phyloP scores from a whole-genome alignment of 2,113 vertebrate genomes.

The Pyrgilauda ruficollis region DNA sequence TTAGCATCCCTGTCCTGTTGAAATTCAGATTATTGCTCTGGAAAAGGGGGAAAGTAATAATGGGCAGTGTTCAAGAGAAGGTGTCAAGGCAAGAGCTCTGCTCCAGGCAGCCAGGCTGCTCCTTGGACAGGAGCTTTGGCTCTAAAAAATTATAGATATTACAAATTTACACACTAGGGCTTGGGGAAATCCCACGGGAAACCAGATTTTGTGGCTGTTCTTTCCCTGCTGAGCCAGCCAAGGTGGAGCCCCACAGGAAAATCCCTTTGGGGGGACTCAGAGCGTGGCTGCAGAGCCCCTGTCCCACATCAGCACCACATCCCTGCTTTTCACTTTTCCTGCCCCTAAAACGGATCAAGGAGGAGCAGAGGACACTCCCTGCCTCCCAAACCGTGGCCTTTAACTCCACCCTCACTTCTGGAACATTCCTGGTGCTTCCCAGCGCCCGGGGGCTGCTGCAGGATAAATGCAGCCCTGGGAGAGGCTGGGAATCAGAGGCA shows the following conservation, averaged over 20 bases:
- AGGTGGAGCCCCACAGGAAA: background rate
- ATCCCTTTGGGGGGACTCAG: background rate
- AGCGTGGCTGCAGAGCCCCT: background rate
- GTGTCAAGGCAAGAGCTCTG: background rate
- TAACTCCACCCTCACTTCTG: background rate
- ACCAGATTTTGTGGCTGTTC: background rate
- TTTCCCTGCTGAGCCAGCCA: background rate
- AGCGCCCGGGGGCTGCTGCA: background rate
- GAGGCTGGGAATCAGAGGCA: background rate
- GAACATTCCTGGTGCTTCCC: background rate
- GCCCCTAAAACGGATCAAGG: background rate
- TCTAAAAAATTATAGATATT: background rate
- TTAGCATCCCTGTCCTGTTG: background rate
- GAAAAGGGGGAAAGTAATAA: background rate
- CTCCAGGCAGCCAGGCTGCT: background rate
- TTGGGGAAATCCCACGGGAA: background rate
- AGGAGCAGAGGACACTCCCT: background rate
- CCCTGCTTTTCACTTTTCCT: background rate
- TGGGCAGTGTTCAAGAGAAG: background rate
- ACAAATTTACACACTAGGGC: background rate
- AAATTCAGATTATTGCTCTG: background rate
- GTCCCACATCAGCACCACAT: too few relatives aligned
- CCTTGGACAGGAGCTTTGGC: background rate
- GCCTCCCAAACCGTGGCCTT: accelerated
- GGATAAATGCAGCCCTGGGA: background rate